Percentiles rank a stretch among this genome's conserved stretches.
These are phyloP conservation scores for Atopsyche davidsoni DNA, from an alignment of 1,140 invertebrate species.

Conservation along the genomic window DNA sequence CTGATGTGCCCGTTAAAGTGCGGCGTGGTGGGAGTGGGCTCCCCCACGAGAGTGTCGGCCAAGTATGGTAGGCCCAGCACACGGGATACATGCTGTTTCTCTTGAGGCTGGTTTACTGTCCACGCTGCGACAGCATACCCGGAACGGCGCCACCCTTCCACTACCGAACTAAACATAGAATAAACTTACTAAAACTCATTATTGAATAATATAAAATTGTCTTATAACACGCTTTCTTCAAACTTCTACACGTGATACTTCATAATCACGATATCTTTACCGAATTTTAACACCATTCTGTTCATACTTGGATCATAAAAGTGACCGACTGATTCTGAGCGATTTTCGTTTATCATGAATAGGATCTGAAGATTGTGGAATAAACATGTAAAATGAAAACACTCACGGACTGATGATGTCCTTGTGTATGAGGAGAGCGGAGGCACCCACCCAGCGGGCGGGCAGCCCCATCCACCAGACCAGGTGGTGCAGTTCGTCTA, in stretches of 20 bases:
- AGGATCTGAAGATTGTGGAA: too few species aligned
- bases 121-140: constrained; percentile 55
- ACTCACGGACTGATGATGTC: constrained; percentile 60
- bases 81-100: constrained; percentile 56
- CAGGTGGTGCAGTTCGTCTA: constrained; percentile 53
- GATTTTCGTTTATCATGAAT: too few species aligned
- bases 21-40: constrained; percentile 35
- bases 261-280: too few species aligned
- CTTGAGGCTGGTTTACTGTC: constrained; percentile 59
- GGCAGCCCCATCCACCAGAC: constrained; percentile 50
- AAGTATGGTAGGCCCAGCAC: constrained; percentile 56
- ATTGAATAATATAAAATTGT: too few species aligned
- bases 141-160: constrained; percentile 50
- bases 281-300: too few species aligned
- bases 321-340: too few species aligned
- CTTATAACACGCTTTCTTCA: too few species aligned
- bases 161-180: constrained; percentile 47
- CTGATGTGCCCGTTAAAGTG: too few species aligned
- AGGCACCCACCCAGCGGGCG: constrained; percentile 51
- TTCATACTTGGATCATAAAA: too few species aligned
- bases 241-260: too few species aligned
- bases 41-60: constrained; percentile 60
- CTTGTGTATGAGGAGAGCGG: constrained; percentile 62
- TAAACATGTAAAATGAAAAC: too few species aligned
- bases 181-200: constrained; percentile 12